Percentiles rank a stretch among this genome's conserved stretches.
These are phyloP conservation scores for Dione vanillae DNA, from an alignment of 2,888 invertebrate species.

Conservation along the genomic window DNA sequence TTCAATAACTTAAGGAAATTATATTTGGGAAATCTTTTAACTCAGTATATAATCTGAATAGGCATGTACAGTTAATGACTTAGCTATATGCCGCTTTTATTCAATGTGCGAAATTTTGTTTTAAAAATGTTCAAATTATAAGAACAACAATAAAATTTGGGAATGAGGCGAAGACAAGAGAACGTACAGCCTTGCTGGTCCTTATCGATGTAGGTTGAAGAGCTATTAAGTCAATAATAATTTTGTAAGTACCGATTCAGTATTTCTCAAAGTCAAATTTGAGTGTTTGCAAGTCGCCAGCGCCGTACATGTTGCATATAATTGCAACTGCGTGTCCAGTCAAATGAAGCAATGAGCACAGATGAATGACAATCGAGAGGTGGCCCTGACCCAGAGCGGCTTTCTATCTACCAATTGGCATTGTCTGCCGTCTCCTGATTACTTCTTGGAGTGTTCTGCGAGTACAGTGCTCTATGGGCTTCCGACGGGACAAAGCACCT, in stretches of 20 bases:
- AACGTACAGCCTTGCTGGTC: slow-evolving; percentile 27
- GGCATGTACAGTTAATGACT: too few relatives aligned
- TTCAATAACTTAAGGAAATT: too few relatives aligned
- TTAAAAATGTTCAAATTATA: too few relatives aligned
- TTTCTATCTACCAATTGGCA: slow-evolving; percentile 40
- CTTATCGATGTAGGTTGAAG: slow-evolving; percentile 9
- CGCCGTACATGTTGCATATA: slow-evolving; percentile 26
- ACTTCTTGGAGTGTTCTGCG: slow-evolving; percentile 23
- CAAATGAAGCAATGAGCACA: slow-evolving; percentile 37
- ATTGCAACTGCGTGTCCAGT: slow-evolving; percentile 29
- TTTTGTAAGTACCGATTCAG: slow-evolving; percentile 29
- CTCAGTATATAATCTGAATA: too few relatives aligned
- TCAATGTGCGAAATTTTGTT: too few relatives aligned
- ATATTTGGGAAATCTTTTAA: too few relatives aligned
- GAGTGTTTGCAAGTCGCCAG: slow-evolving; percentile 17
- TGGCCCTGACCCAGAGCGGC: slow-evolving; percentile 46
- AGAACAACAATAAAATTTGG: background rate
- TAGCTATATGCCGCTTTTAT: too few relatives aligned
- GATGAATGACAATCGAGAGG: slow-evolving; percentile 45
- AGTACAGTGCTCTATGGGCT: slow-evolving; percentile 37
- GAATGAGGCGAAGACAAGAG: slow-evolving; percentile 2
- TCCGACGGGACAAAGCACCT: slow-evolving; percentile 14
- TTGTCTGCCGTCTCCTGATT: slow-evolving; percentile 36
- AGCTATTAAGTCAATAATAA: slow-evolving; percentile 31
- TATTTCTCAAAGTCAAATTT: slow-evolving; percentile 29